These are phyloP conservation scores for Eupithecia abbreviata DNA, from an alignment of 2,888 invertebrate genomes.

Conservation along the genomic window DNA sequence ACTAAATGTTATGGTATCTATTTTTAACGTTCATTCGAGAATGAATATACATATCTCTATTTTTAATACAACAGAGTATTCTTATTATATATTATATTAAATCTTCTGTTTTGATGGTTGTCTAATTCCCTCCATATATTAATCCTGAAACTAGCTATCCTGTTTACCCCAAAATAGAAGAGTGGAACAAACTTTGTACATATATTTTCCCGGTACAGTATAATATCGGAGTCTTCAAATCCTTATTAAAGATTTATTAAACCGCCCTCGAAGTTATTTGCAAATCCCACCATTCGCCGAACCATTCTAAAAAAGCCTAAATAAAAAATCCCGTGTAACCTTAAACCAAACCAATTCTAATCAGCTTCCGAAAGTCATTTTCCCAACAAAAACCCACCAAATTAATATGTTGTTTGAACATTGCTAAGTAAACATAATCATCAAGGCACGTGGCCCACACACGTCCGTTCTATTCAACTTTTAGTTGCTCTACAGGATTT, in stretches of 20 bases:
- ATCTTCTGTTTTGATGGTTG: too few species aligned
- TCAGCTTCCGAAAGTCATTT: conserved; percentile 74
- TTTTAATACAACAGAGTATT: too few species aligned
- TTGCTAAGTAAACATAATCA: conserved; percentile 82
- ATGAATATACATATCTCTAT: not conserved
- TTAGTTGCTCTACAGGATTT: conserved; percentile 72
- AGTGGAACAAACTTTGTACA: too few species aligned
- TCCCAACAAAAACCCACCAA: conserved; percentile 73
- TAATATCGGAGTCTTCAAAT: too few species aligned
- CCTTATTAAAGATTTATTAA: too few species aligned
- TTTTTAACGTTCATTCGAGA: not conserved
- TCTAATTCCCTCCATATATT: not conserved
- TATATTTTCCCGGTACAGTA: too few species aligned
- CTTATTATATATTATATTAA: too few species aligned
- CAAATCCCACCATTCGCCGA: not conserved
- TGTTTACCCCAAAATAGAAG: not conserved
- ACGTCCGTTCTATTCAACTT: conserved; percentile 68
- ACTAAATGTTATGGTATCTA: not conserved
- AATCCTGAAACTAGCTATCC: not conserved
- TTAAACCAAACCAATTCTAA: conserved; percentile 40
- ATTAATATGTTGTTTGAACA: conserved; percentile 84
- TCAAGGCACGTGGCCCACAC: conserved; percentile 70
- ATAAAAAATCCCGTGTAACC: conserved; percentile 13
- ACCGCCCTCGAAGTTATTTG: not conserved
- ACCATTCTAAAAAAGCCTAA: not conserved